phyloP scores from a whole-genome alignment of 92 coral and sea anemone genomes.

The Actinostola sp. region DNA sequence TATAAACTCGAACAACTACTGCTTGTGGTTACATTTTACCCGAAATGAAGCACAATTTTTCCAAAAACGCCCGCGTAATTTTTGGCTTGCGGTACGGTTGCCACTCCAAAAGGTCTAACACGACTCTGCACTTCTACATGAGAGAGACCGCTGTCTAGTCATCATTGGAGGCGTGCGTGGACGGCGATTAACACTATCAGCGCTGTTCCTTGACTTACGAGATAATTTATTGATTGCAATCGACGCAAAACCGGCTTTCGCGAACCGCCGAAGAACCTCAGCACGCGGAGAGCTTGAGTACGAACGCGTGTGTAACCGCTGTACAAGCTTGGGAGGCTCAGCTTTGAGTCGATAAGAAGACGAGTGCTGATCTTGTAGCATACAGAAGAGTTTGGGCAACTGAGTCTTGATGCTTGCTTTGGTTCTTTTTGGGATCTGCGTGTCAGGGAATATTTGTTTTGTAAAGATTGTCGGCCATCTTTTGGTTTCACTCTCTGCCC shows the following conservation, averaged over 20 bases:
- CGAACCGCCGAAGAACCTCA: constrained; percentile 2
- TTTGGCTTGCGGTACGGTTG: background rate
- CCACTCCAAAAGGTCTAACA: background rate
- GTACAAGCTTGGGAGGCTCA: constrained; percentile 21
- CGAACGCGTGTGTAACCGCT: background rate
- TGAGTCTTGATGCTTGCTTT: background rate
- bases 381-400: constrained; percentile 17
- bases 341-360: constrained; percentile 33
- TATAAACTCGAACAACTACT: too few species aligned
- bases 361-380: constrained; percentile 20
- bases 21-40: too few species aligned
- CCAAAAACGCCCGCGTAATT: background rate
- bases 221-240: constrained; percentile 17
- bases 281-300: background rate
- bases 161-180: background rate
- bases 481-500: too few species aligned
- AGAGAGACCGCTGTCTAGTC: constrained; percentile 11
- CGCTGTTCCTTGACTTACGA: constrained; percentile 8
- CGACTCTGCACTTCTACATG: constrained; percentile 13
- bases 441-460: too few species aligned
- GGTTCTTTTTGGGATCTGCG: background rate
- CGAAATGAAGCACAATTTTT: too few species aligned
- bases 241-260: constrained; percentile 31
- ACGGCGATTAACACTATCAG: background rate
- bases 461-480: too few species aligned